Percentiles rank a stretch among this genome's conserved stretches.
These are phyloP conservation scores for Betta splendens DNA, from an alignment of 2,797 vertebrate genomes.

Conservation along the genomic window DNA sequence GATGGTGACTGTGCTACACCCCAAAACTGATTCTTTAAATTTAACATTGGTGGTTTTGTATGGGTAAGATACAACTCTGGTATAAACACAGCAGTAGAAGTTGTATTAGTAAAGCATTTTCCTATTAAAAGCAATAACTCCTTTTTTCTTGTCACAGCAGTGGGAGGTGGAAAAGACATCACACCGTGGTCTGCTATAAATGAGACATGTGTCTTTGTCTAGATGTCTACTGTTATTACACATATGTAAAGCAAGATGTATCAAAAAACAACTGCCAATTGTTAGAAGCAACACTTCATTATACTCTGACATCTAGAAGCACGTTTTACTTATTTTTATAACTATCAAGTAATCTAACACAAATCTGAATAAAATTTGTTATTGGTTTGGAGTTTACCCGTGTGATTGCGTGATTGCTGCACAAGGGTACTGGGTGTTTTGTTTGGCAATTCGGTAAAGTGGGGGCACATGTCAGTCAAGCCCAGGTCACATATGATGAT, in stretches of 20 bases:
- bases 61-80: too few relatives aligned
- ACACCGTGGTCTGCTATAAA: too few relatives aligned
- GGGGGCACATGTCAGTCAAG: constrained; percentile 78
- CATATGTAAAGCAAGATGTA: neutral
- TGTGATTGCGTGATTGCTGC: constrained; percentile 60
- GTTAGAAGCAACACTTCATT: neutral
- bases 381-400: constrained; percentile 42
- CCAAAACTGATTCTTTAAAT: too few relatives aligned
- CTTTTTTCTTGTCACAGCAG: too few relatives aligned
- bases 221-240: neutral
- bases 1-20: too few relatives aligned
- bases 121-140: too few relatives aligned
- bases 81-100: too few relatives aligned
- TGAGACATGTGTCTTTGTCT: too few relatives aligned
- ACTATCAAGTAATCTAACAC: constrained; percentile 48
- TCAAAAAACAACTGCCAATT: constrained; percentile 4
- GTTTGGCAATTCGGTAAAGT: constrained; percentile 73
- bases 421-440: constrained; percentile 59
- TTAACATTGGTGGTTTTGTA: too few relatives aligned
- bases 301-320: constrained; percentile 17
- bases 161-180: too few relatives aligned
- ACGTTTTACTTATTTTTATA: constrained; percentile 22
- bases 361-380: constrained; percentile 45
- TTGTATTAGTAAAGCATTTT: too few relatives aligned
- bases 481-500: constrained; percentile 72